Evolutionary conservation across 1,140 invertebrate species (phyloP).

Genomic region (Pteromalus puparum): DNA sequence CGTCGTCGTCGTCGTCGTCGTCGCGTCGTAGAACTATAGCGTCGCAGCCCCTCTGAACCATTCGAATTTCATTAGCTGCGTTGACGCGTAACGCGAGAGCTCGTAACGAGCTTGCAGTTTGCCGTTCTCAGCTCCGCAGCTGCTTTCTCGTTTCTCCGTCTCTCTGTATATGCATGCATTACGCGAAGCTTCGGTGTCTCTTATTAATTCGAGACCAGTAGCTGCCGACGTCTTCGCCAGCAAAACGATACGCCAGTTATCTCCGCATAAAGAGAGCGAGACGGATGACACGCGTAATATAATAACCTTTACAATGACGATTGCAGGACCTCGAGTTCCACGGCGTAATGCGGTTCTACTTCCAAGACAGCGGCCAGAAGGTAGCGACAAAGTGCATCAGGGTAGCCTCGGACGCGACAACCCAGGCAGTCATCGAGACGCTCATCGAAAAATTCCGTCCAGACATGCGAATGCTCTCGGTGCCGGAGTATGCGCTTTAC

Average conservation of each 20-base stretch:
- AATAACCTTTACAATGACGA: not conserved
- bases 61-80: constrained; percentile 34
- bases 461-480: constrained; percentile 98
- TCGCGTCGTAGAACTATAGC: too few relatives aligned
- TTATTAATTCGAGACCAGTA: not conserved
- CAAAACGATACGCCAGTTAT: too few relatives aligned
- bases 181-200: not conserved
- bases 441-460: constrained; percentile 99
- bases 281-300: not conserved
- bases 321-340: constrained; percentile 97
- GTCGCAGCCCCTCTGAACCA: not conserved
- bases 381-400: constrained; percentile 99
- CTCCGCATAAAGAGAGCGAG: too few relatives aligned
- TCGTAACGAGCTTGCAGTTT: constrained; percentile 32
- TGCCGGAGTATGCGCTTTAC: constrained; percentile 96
- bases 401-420: constrained; percentile 96
- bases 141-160: not conserved
- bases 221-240: not conserved
- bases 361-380: constrained; percentile 97
- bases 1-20: too few relatives aligned
- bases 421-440: constrained; percentile 95
- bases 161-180: not conserved
- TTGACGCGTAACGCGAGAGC: constrained; percentile 11
- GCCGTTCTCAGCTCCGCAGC: not conserved
- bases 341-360: constrained; percentile 99